Base-by-base conservation (phyloP, 1,140 invertebrate species). In the Pachypeltis micranthus region DNA sequence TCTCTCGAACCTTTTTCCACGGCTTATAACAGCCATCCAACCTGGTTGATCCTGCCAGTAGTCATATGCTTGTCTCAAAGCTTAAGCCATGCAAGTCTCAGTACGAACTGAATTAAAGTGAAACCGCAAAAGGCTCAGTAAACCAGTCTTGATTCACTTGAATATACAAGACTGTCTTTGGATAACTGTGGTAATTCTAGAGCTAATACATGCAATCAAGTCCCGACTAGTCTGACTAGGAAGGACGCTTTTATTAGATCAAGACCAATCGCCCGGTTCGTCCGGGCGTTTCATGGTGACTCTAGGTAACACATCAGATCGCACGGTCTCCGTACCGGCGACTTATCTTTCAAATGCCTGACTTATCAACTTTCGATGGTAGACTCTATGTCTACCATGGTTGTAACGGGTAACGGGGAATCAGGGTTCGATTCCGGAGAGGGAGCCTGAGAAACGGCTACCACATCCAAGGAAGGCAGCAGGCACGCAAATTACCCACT, bases 391-490 rank as follows among this genome's bases (percentile, higher is more conserved):
- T 80, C 82, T 85, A 86, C 84, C 84, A 83, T 86, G 85, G 85
- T 85, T 79, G 78, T 85, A 80, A 87, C 84, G 85, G 85, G 85
- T 88, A 80, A 82, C 79, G 80, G 80, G 78, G 79, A 82, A 82
- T 84, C 80, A 83, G 80, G 82, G 84, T 83, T 79, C 77, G 79
- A 83, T 77, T 76, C 76, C 77, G 76, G 76, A 79, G 77, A 87
- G 83, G 85, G 84, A 87, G 84, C 85, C 85, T 87, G 85, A 88
- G 85, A 89, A 88, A 90, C 83, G 85, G 86, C 87, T 89, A 89
- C 85, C 85, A 90, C 86, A 87, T 88, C 87, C 82, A 90, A 87
- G 86, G 86, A 90, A 88, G 85, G 87, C 86, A 89, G 86, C 85
- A 89, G 85, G 85, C 85, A 84, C 85, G 84, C 81, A 87, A 87